Evolutionary conservation across 2,797 vertebrate species (phyloP).

Genomic region (Macropodus opercularis): DNA sequence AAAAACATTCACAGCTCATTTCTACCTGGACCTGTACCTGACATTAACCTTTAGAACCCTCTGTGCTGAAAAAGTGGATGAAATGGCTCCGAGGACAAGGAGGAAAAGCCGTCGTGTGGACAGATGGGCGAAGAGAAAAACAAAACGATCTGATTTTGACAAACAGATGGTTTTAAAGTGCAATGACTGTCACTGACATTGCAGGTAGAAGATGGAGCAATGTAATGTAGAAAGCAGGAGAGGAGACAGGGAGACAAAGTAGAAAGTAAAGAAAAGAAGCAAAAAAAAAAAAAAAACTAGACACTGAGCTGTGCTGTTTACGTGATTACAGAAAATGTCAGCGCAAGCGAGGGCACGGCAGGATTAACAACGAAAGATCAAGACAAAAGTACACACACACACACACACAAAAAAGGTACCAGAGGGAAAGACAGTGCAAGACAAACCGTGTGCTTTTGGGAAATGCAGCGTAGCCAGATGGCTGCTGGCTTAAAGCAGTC

Average conservation of each 20-base stretch:
- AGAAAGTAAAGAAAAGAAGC: background rate
- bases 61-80: background rate
- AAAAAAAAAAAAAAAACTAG: background rate
- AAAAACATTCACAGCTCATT: conserved; percentile 24
- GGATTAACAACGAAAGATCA: background rate
- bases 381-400: conserved; percentile 1
- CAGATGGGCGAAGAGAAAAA: background rate
- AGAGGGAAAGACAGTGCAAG: conserved; percentile 18
- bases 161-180: conserved; percentile 4
- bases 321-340: background rate
- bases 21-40: background rate
- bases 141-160: background rate
- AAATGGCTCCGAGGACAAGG: background rate
- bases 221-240: conserved; percentile 1
- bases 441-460: conserved; percentile 32
- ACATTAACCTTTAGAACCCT: conserved; percentile 5
- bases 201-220: background rate
- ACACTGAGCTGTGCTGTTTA: background rate
- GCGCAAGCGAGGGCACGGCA: background rate
- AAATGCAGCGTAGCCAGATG: conserved; percentile 41
- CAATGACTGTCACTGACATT: background rate
- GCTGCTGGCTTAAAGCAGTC: conserved; percentile 28
- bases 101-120: background rate
- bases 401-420: background rate
- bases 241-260: background rate